These are phyloP conservation scores for Electrophaes corylata DNA, from an alignment of 2,888 invertebrate species.

Conservation along the genomic window DNA sequence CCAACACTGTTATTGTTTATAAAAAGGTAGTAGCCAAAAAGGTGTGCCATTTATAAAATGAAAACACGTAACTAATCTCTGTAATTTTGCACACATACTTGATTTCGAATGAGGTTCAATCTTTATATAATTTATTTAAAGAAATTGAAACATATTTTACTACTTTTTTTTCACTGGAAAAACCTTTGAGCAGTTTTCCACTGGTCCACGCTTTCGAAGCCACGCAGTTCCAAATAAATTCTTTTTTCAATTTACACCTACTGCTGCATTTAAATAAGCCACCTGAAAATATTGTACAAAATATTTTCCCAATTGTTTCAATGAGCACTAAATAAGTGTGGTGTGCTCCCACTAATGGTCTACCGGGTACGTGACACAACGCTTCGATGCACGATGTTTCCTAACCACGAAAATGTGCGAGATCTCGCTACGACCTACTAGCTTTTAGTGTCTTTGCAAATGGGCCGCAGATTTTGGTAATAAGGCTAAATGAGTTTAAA, in stretches of 20 bases:
- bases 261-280: conserved; percentile 1
- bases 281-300: conserved; percentile 2
- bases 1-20: too few species aligned
- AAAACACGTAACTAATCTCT: too few species aligned
- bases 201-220: neutral
- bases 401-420: conserved; percentile 40
- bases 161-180: neutral
- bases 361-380: conserved; percentile 46
- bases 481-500: conserved; percentile 1
- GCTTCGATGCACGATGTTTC: conserved; percentile 33
- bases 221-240: neutral
- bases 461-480: conserved; percentile 7
- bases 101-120: too few species aligned
- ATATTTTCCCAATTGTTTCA: conserved; percentile 22
- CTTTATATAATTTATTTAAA: too few species aligned
- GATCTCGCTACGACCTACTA: conserved; percentile 31
- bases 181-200: neutral
- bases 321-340: conserved; percentile 20
- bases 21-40: too few species aligned
- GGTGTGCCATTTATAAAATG: too few species aligned
- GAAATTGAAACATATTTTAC: too few species aligned
- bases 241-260: neutral
- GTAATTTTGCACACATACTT: too few species aligned
- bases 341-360: conserved; percentile 50
- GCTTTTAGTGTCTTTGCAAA: conserved; percentile 19